Evolutionary conservation across 2,797 vertebrate species (phyloP), one percentile per base, ranked within the genome.

Genomic region (Orientallactaga sibirica): DNA sequence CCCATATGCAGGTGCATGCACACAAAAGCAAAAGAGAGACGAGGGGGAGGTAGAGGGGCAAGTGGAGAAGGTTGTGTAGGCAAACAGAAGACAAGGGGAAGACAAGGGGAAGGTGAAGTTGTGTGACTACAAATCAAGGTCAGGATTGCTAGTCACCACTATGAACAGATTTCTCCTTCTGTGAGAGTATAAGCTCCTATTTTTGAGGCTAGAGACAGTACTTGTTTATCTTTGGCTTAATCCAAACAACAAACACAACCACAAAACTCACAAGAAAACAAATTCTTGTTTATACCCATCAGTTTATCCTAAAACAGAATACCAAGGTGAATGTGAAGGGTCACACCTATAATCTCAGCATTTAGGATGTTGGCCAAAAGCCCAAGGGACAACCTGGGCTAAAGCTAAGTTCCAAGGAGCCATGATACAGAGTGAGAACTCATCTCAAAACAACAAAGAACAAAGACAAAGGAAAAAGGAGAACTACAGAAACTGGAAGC

Each of bases 221-320:
- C 22, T 62, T 52, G 20, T 8, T 12, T n/a, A 27, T 15, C 2
- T 9, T 27, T 12, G 20, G 5, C 58, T 55, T 37, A 3, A 73
- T 1, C 79, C 41, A 19, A 64, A 16, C 55, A 58, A 14, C 55
- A 58, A 58, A 58, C 11, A 14, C 3, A 58, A 12, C 55, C 55
- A 58, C 55, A 58, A 58, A 14, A 58, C 55, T 14, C 55, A 58
- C 66, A 52, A 27, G 20, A 73, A 25, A 79, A 24, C 58, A 84
- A 61, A 81, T 78, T 81, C 7, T 19, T 94, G 11, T 25, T 75
- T 94, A 93, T 58, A 68, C 22, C 64, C 64, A 75, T 6, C 4
- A 64, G 15, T 24, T 61, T 58, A 7, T 77, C 62, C 78, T 92
- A 78, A 76, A 89, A 86, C 25, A 71, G 20, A 96, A 92, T 67